Evolutionary conservation across 2,797 vertebrate species (phyloP).

Genomic region (Urosaurus nigricauda): DNA sequence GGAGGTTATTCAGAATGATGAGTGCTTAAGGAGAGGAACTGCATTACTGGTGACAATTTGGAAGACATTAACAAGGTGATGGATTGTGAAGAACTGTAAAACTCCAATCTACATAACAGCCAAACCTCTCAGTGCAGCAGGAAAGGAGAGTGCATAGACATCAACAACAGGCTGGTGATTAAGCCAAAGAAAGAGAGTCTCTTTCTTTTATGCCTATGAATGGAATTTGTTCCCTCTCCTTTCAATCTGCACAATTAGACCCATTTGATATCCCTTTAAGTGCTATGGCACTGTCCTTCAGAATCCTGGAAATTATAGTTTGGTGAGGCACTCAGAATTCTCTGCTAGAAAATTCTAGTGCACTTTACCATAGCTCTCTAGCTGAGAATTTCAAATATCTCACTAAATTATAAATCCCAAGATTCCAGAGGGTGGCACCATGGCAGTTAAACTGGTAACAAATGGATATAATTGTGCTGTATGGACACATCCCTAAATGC

Average conservation of each 20-base stretch:
- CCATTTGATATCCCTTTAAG: too few relatives aligned
- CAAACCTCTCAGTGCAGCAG: not conserved
- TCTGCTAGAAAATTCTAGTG: too few relatives aligned
- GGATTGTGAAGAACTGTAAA: not conserved
- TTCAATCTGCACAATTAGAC: not conserved
- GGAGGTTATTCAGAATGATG: constrained; percentile 1
- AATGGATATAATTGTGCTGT: too few relatives aligned
- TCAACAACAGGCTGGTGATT: not conserved
- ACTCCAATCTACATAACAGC: constrained; percentile 7
- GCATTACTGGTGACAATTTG: constrained; percentile 10
- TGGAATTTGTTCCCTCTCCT: not conserved
- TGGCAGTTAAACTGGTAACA: too few relatives aligned
- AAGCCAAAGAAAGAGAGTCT: not conserved
- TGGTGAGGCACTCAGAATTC: too few relatives aligned
- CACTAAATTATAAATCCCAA: too few relatives aligned
- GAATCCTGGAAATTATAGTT: too few relatives aligned
- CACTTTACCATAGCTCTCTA: too few relatives aligned
- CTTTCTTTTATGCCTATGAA: not conserved
- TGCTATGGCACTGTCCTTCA: too few relatives aligned
- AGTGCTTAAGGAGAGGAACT: constrained; percentile 15
- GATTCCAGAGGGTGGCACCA: too few relatives aligned
- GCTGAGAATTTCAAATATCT: too few relatives aligned
- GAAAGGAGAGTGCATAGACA: not conserved
- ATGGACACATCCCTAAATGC: too few relatives aligned
- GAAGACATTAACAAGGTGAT: constrained; percentile 22